A percentile compares a stretch with the other conserved stretches of the same genome.
Conservation (phyloP, 2,113 vertebrate species). For the Acanthisitta chloris region DNA sequence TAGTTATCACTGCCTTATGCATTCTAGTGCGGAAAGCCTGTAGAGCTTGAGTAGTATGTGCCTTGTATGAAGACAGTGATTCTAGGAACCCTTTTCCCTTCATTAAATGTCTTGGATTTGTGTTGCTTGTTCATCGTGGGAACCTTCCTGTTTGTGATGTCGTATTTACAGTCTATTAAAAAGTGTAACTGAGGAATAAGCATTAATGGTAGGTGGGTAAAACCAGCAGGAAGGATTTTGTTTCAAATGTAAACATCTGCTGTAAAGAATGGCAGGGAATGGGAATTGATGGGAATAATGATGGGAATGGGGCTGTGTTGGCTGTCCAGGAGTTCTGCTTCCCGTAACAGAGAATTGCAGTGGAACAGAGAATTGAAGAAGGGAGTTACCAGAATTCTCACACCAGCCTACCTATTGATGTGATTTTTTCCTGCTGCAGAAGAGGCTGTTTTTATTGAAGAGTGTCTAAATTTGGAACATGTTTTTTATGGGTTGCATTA, state of each 20-base stretch:
- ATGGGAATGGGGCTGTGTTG: background rate
- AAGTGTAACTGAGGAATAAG: background rate
- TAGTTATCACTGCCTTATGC: background rate
- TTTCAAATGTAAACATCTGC: background rate
- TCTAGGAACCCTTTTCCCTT: background rate
- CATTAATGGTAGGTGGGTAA: background rate
- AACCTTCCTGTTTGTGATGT: background rate
- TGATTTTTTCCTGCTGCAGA: background rate
- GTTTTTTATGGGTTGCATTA: background rate
- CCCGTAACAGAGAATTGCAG: accelerated
- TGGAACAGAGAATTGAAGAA: background rate
- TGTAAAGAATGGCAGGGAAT: background rate
- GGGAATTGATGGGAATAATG: background rate
- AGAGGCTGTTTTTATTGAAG: background rate
- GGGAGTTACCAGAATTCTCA: background rate
- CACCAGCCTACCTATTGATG: background rate
- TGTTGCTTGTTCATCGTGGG: background rate
- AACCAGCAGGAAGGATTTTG: background rate
- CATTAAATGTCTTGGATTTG: background rate
- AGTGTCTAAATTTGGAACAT: background rate
- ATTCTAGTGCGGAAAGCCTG: background rate
- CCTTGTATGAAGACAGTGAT: accelerated
- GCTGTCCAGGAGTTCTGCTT: background rate
- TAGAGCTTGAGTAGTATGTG: background rate
- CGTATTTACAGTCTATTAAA: background rate